Conservation (phyloP, 2,888 invertebrate species). For the Parasteatoda lunata region DNA sequence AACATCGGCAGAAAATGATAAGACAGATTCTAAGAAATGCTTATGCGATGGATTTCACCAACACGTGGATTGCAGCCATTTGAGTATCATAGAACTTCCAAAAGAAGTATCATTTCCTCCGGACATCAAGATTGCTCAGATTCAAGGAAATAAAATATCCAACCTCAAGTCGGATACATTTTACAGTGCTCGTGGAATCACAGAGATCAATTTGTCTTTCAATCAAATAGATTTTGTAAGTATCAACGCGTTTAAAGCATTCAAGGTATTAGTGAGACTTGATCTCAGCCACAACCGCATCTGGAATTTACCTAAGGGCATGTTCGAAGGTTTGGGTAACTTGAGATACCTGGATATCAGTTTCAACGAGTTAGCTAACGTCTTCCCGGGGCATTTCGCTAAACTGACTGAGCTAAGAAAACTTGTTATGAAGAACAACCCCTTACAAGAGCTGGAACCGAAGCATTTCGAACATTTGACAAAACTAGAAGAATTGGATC, state of each 20-base stretch:
- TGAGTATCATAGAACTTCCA: constrained; percentile 36
- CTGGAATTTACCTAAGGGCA: constrained; percentile 44
- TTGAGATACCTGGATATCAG: constrained; percentile 49
- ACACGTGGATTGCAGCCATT: constrained; percentile 38
- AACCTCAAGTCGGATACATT: constrained; percentile 44
- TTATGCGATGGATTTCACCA: constrained; percentile 10
- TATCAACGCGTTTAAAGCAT: constrained; percentile 22
- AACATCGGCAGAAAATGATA: not conserved
- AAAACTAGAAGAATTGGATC: constrained; percentile 41
- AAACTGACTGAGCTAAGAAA: constrained; percentile 21
- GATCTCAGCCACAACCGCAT: constrained; percentile 57
- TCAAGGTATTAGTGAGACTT: constrained; percentile 28
- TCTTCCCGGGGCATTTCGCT: constrained; percentile 19
- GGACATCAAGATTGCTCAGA: constrained; percentile 2
- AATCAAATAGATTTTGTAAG: constrained; percentile 63
- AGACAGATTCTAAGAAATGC: constrained; percentile 13
- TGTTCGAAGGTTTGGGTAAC: constrained; percentile 28
- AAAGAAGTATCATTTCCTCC: constrained; percentile 41
- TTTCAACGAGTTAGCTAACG: constrained; percentile 23
- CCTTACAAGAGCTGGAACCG: constrained; percentile 46
- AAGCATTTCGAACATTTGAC: constrained; percentile 39
- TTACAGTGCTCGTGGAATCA: constrained; percentile 32
- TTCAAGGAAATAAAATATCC: constrained; percentile 44
- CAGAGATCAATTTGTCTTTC: constrained; percentile 41
- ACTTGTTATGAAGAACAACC: constrained; percentile 44